phyloP scores from a whole-genome alignment of 2,888 invertebrate genomes.

The Polydesmus complanatus region DNA sequence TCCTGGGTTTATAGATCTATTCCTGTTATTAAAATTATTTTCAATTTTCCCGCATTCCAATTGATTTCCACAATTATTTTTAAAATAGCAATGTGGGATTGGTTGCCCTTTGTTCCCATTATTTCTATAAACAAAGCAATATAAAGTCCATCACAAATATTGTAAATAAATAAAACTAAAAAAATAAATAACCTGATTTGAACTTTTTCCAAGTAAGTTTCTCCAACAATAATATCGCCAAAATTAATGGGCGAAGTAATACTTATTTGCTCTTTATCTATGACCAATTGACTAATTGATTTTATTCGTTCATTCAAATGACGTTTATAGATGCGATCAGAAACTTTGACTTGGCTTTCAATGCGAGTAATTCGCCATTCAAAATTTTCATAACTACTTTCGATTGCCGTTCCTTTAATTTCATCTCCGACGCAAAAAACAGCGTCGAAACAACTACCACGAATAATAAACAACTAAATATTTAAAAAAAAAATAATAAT shows the following conservation, averaged over 20 bases:
- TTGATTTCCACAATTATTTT: not conserved
- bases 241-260: conserved; percentile 3
- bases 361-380: conserved; percentile 7
- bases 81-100: not conserved
- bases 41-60: not conserved
- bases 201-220: no score
- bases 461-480: not conserved
- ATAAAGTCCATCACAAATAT: no score
- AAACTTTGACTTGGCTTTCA: not conserved
- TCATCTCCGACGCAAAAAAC: not conserved
- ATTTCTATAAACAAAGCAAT: not conserved
- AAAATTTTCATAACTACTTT: conserved; percentile 2
- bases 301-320: not conserved
- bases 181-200: no score
- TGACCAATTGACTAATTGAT: not conserved
- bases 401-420: not conserved
- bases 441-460: not conserved
- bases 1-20: not conserved
- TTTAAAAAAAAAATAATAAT: not conserved
- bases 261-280: conserved; percentile 2
- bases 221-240: not conserved
- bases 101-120: not conserved
- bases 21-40: not conserved
- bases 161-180: no score
- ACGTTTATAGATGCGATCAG: not conserved